Conservation (phyloP, 2,797 vertebrate species). For the Sebastes umbrosus region DNA sequence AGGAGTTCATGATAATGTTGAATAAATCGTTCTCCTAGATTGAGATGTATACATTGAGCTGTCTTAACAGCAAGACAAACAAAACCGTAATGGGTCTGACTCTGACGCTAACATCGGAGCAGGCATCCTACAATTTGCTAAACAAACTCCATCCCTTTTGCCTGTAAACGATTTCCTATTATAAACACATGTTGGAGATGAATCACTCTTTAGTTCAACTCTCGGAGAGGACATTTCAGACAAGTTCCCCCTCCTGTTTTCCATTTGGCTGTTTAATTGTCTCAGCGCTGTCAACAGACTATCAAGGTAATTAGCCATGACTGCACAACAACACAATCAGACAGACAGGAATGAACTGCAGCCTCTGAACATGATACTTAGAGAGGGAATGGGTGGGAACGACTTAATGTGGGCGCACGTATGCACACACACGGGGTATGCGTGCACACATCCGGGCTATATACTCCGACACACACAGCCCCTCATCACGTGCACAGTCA, state of each 20-base stretch:
- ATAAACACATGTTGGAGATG: constrained; percentile 75
- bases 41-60: constrained; percentile 20
- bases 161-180: constrained; percentile 68
- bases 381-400: constrained; percentile 60
- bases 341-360: constrained; percentile 70
- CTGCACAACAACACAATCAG: constrained; percentile 77
- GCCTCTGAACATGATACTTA: constrained; percentile 70
- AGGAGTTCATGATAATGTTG: constrained; percentile 16
- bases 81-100: constrained; percentile 29
- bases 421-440: constrained; percentile 27
- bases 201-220: constrained; percentile 68
- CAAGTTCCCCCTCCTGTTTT: constrained; percentile 73
- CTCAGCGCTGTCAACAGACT: constrained; percentile 75
- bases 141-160: constrained; percentile 67
- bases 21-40: constrained; percentile 7
- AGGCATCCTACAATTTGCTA: constrained; percentile 53
- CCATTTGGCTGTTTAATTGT: constrained; percentile 81
- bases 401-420: constrained; percentile 50
- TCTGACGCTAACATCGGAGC: constrained; percentile 29
- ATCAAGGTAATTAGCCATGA: constrained; percentile 82
- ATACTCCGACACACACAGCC: constrained; percentile 19
- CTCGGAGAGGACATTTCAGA: constrained; percentile 72
- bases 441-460: constrained; percentile 24
- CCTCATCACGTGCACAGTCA: constrained; percentile 45
- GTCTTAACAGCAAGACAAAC: constrained; percentile 45